These are phyloP conservation scores for Hyaena hyaena DNA, from an alignment of 2,113 vertebrate genomes.

Conservation along the genomic window DNA sequence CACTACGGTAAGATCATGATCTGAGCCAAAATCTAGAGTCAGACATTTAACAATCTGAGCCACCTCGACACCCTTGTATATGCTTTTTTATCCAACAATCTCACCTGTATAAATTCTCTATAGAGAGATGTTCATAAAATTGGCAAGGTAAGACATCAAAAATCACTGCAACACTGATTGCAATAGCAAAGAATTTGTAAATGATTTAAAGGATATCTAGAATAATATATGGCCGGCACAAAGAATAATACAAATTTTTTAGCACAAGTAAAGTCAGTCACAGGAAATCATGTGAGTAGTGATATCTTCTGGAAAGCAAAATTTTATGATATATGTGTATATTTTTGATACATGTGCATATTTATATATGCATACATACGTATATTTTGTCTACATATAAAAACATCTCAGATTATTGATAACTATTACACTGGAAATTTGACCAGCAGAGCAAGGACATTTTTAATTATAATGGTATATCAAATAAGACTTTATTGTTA, in stretches of 20 bases:
- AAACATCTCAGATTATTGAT: background rate
- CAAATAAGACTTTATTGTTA: background rate
- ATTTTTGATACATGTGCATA: background rate
- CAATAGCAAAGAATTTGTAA: background rate
- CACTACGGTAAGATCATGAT: too few relatives aligned
- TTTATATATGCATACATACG: background rate
- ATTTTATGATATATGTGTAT: background rate
- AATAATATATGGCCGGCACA: background rate
- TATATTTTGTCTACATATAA: background rate
- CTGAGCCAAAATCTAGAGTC: too few relatives aligned
- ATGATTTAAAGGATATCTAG: background rate
- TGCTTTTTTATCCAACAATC: background rate
- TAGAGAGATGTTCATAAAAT: background rate
- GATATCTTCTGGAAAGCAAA: background rate
- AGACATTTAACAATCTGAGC: too few relatives aligned
- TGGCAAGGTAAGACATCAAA: background rate
- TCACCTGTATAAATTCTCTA: background rate
- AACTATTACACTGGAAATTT: background rate
- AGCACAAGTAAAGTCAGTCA: background rate
- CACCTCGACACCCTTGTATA: background rate
- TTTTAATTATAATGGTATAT: background rate
- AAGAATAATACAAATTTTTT: background rate
- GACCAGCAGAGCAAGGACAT: background rate
- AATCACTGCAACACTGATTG: background rate
- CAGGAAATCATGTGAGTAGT: background rate